Base-by-base conservation (phyloP, 2,113 vertebrate genomes). In the Edolisoma coerulescens region DNA sequence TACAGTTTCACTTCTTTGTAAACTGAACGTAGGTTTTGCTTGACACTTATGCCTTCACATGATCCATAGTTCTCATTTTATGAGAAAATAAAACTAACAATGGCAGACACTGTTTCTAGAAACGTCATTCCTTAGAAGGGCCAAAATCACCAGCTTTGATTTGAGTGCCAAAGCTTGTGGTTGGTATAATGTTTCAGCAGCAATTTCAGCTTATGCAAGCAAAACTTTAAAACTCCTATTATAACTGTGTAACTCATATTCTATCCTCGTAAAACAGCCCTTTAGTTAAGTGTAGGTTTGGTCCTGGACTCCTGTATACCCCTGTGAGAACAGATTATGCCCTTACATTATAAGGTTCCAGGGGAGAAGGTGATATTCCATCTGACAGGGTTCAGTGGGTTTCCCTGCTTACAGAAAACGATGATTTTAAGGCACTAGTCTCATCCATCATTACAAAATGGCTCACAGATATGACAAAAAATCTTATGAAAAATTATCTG, bases 401-500 rank as follows among this genome's bases (percentile, higher is more conserved):
- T 96, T 95, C 64, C 44, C 69, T 84, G 73, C 93, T 89, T 93
- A 92, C 73, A 82, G 69, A 93, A 95, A 93, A 71, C 60, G n/a
- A 92, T 93, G 89, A 94, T 94, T 96, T 95, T 89, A 89, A 93
- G 83, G 77, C 84, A 73, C 49, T 70, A 84, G 76, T 42, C 76
- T 95, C 93, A 96, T 96, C 88, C 80, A 93, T 97, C 95, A 96
- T 84, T 93, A 65, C 85, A 89, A 84, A 96, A 69, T 3, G 4
- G 69, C 84, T 90, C 83, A 84, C 49, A 92, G 76, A 89, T 90
- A 68, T 87, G 96, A 94, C 96, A 96, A 87, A 87, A 92, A 87
- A 69, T 73, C 78, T 92, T 89, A 84, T 73, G 96, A 94, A 96
- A 96, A 95, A 94, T 95, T 93, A 95, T 92, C 69, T 91, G 45